phyloP scores from a whole-genome alignment of 2,113 vertebrate species.

The Notechis scutatus region DNA sequence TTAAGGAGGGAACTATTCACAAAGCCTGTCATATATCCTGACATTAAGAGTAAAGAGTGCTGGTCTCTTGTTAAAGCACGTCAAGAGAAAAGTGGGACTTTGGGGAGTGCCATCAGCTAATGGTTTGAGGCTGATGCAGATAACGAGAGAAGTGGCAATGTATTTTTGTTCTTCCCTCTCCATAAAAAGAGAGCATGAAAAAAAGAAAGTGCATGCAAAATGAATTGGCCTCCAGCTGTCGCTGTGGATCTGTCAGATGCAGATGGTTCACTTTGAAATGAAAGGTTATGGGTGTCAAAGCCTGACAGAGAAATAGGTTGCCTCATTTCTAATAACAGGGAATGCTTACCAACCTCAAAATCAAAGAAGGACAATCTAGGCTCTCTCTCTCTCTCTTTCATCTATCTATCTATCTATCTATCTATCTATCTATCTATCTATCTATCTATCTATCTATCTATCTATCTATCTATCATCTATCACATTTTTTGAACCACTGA shows the following conservation, averaged over 20 bases:
- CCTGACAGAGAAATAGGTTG: slow-evolving; percentile 8
- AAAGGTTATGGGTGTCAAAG: slow-evolving; percentile 28
- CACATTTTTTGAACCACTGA: too few relatives aligned
- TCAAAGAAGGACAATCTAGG: neutral
- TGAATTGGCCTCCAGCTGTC: neutral
- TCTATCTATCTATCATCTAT: too few relatives aligned
- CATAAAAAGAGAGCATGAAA: slow-evolving; percentile 12
- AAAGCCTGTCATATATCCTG: neutral
- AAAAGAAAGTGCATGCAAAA: slow-evolving; percentile 10
- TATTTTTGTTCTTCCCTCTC: slow-evolving; percentile 37
- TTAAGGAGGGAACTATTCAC: neutral
- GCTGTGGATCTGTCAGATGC: neutral
- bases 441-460: too few relatives aligned
- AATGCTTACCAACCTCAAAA: neutral
- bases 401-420: too few relatives aligned
- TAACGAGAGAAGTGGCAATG: slow-evolving; percentile 57
- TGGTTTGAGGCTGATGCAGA: slow-evolving; percentile 63
- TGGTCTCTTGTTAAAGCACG: slow-evolving; percentile 38
- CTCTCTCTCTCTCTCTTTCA: too few relatives aligned
- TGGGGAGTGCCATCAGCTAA: slow-evolving; percentile 53
- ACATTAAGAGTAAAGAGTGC: slow-evolving; percentile 30
- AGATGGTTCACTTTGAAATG: neutral
- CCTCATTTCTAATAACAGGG: slow-evolving; percentile 14
- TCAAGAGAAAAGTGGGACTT: slow-evolving; percentile 45
- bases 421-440: too few relatives aligned